These are phyloP conservation scores for Diogma glabrata DNA, from an alignment of 2,888 invertebrate genomes.

Conservation along the genomic window DNA sequence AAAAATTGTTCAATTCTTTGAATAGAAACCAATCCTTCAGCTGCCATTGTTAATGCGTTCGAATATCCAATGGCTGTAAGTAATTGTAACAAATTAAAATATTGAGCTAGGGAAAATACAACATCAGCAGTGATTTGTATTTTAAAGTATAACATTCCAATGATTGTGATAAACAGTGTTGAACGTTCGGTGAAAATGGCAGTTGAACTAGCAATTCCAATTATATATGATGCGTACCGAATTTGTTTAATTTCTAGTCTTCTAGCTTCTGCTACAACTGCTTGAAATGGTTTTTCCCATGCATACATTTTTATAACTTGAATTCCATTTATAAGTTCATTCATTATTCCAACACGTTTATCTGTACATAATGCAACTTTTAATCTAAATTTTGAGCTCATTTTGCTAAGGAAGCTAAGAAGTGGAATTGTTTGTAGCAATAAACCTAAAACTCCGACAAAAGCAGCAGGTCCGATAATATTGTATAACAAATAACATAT, in stretches of 20 bases:
- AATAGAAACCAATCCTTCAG: slow-evolving; percentile 45
- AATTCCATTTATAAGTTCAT: slow-evolving; percentile 87
- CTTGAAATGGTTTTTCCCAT: slow-evolving; percentile 85
- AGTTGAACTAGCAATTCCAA: slow-evolving; percentile 51
- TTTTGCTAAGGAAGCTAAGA: slow-evolving; percentile 45
- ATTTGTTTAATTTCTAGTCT: slow-evolving; percentile 53
- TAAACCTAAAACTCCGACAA: slow-evolving; percentile 69
- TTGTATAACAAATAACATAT: slow-evolving; percentile 69
- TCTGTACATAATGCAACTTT: slow-evolving; percentile 79
- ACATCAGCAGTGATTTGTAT: slow-evolving; percentile 49
- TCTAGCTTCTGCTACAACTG: slow-evolving; percentile 65
- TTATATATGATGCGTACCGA: slow-evolving; percentile 50
- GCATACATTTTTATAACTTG: slow-evolving; percentile 96
- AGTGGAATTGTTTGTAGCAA: slow-evolving; percentile 70
- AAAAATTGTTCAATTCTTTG: slow-evolving; percentile 45
- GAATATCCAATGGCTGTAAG: slow-evolving; percentile 47
- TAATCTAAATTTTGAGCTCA: slow-evolving; percentile 43
- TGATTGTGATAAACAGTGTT: slow-evolving; percentile 68
- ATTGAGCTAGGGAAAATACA: slow-evolving; percentile 66
- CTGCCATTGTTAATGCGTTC: slow-evolving; percentile 42
- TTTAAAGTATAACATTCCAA: slow-evolving; percentile 62
- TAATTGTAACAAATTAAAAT: slow-evolving; percentile 44
- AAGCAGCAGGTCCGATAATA: slow-evolving; percentile 57
- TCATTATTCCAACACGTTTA: slow-evolving; percentile 83
- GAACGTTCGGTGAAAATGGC: slow-evolving; percentile 79